These are phyloP conservation scores for Sterrhoptilus dennistouni DNA, from an alignment of 2,113 vertebrate species.

Conservation along the genomic window DNA sequence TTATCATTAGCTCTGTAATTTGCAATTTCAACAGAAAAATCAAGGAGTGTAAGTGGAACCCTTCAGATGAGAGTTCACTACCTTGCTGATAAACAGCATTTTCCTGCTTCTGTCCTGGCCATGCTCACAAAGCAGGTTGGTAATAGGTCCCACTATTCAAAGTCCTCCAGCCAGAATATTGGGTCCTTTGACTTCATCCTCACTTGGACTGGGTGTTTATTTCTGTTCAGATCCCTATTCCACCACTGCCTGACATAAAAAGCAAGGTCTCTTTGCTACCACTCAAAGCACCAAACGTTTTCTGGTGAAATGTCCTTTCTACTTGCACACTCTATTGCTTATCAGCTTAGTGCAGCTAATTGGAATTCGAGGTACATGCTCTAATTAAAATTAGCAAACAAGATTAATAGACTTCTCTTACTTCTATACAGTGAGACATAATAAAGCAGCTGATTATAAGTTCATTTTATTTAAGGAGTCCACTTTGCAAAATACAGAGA, in stretches of 20 bases:
- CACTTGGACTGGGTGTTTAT: background rate
- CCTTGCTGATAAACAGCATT: background rate
- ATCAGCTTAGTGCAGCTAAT: background rate
- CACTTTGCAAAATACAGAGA: background rate
- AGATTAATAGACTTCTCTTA: conserved; percentile 52
- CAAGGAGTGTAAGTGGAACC: background rate
- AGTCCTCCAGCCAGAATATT: background rate
- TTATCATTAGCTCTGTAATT: background rate
- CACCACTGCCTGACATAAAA: background rate
- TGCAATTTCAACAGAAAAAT: background rate
- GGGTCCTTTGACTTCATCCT: background rate
- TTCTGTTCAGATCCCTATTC: background rate
- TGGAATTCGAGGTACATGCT: conserved; percentile 4
- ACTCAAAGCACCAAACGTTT: background rate
- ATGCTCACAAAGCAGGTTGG: background rate
- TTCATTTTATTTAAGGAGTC: background rate
- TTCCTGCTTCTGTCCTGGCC: background rate
- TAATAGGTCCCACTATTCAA: background rate
- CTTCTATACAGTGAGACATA: background rate
- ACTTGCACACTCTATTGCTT: background rate
- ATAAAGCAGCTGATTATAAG: conserved; percentile 16
- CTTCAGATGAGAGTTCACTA: background rate
- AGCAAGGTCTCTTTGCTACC: background rate
- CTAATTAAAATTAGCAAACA: conserved; percentile 51
- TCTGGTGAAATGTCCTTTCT: background rate